Evolutionary conservation across 2,797 vertebrate species (phyloP).

Genomic region (Pipistrellus kuhlii): DNA sequence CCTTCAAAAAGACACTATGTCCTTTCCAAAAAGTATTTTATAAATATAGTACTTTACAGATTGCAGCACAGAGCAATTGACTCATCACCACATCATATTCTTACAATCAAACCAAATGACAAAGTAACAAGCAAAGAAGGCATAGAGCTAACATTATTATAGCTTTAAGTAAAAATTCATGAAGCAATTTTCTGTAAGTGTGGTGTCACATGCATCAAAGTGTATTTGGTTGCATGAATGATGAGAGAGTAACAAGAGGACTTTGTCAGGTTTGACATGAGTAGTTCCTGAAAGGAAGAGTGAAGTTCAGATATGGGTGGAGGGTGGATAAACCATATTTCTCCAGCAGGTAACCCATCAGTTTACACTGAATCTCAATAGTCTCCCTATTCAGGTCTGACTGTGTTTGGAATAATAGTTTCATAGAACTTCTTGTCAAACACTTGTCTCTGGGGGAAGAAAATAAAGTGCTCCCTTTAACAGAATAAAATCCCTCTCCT

Average conservation of each 20-base stretch:
- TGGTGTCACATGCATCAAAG: slow-evolving; percentile 3
- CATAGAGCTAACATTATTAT: slow-evolving; percentile 18
- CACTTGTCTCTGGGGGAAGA: not conserved
- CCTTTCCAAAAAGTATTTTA: slow-evolving; percentile 74
- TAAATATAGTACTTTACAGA: slow-evolving; percentile 75
- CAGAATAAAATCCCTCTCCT: slow-evolving; percentile 43
- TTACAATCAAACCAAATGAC: slow-evolving; percentile 62
- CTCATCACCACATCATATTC: slow-evolving; percentile 64
- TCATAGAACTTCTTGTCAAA: slow-evolving; percentile 38
- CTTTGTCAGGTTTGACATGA: not conserved
- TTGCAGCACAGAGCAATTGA: slow-evolving; percentile 71
- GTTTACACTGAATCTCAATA: not conserved
- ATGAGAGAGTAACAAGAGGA: not conserved
- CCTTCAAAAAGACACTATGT: slow-evolving; percentile 72
- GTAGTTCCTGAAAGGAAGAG: not conserved
- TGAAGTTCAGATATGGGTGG: not conserved
- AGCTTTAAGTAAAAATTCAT: slow-evolving; percentile 67
- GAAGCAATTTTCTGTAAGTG: slow-evolving; percentile 56
- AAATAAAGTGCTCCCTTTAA: slow-evolving; percentile 12
- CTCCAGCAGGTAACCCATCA: not conserved
- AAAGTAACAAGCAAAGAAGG: slow-evolving; percentile 45
- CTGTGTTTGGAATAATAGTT: slow-evolving; percentile 15
- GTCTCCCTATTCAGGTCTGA: not conserved
- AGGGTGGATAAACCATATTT: not conserved
- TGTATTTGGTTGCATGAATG: slow-evolving; percentile 1